Percentiles rank a stretch among this genome's conserved stretches.
These are phyloP conservation scores for Phenganax subtilis DNA, from an alignment of 92 coral and sea anemone genomes.

Conservation along the genomic window DNA sequence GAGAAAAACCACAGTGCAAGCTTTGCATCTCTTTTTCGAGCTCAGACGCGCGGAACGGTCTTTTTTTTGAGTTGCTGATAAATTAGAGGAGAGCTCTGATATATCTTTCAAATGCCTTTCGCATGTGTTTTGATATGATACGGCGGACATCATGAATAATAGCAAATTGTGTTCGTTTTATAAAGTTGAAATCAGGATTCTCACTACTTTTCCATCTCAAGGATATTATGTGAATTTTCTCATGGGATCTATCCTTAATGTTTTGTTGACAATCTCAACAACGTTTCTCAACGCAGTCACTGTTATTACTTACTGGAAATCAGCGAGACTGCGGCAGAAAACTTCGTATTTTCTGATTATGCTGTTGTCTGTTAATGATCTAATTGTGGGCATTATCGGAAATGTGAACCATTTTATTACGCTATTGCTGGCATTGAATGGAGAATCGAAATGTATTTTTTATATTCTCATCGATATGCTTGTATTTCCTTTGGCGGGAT, in stretches of 20 bases:
- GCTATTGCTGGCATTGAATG: neutral
- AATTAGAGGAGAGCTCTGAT: no score
- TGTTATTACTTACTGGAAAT: slow-evolving; percentile 22
- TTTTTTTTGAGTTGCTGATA: no score
- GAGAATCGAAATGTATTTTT: neutral
- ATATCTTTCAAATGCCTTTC: no score
- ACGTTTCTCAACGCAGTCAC: neutral
- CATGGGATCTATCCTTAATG: neutral
- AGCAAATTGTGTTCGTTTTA: no score
- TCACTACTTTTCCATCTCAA: neutral
- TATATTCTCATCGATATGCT: neutral
- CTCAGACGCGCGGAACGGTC: no score
- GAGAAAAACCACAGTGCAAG: no score
- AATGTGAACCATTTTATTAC: neutral
- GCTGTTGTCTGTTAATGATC: slow-evolving; percentile 1
- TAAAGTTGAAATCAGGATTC: no score
- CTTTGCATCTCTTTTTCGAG: no score
- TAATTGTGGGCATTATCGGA: slow-evolving; percentile 1
- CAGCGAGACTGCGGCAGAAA: neutral
- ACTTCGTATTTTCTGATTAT: slow-evolving; percentile 25
- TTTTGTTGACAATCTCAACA: neutral
- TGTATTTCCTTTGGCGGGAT: neutral
- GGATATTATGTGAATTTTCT: slow-evolving; percentile 3
- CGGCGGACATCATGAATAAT: no score
- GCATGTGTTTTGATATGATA: no score